phyloP scores from a whole-genome alignment of 2,797 vertebrate genomes.

The Neoniphon sammara region DNA sequence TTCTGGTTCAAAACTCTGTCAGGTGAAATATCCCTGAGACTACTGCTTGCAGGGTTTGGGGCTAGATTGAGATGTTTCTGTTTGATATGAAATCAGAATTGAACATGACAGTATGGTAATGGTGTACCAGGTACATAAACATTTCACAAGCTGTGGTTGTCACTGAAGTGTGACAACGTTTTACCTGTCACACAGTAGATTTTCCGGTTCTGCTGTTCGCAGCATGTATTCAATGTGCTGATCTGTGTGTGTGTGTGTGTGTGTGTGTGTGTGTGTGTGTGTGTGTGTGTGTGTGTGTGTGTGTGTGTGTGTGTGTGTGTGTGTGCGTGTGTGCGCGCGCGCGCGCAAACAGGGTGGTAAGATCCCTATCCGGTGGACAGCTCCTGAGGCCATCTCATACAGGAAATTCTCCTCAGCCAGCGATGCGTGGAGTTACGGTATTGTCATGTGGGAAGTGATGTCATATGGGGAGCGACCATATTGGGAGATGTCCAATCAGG shows the following conservation, averaged over 20 bases:
- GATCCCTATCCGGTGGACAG: slow-evolving; percentile 97
- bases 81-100: no score
- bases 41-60: background rate
- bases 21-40: background rate
- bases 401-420: slow-evolving; percentile 96
- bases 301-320: slow-evolving; percentile 6
- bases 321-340: slow-evolving; percentile 23
- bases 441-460: slow-evolving; percentile 99
- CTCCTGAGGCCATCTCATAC: slow-evolving; percentile 96
- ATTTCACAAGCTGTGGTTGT: background rate
- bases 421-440: slow-evolving; percentile 95
- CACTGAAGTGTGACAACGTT: no score
- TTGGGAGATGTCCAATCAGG: slow-evolving; percentile 99
- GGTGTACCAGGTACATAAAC: background rate
- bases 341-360: slow-evolving; percentile 89
- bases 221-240: background rate
- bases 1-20: background rate
- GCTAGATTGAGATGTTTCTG: background rate
- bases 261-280: background rate
- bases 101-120: no score
- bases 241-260: background rate
- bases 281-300: background rate
- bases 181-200: no score
- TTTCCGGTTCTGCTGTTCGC: background rate
- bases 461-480: slow-evolving; percentile 96